Base-by-base conservation (phyloP, 2,888 invertebrate genomes). In the Apodemia zela region DNA sequence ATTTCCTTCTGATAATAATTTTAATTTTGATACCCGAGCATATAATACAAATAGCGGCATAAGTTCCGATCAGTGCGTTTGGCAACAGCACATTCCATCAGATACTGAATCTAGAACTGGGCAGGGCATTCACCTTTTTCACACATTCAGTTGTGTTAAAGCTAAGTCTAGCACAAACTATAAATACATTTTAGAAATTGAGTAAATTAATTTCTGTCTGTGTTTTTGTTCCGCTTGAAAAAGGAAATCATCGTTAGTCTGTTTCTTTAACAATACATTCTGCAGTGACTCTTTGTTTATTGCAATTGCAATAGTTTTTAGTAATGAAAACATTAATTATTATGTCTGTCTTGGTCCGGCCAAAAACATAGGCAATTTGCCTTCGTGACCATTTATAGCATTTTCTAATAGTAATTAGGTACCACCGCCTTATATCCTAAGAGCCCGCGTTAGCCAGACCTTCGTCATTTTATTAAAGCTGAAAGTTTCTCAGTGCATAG, bases 1-100 rank as follows among this genome's bases (percentile, higher is more conserved):
- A 38, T 10, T 38, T 38, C 35, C 10, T 8, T 38, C 10, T 38
- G 10, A 38, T 38, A 8, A 38, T 35, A 35, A 38, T 38, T 42
- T 42, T 42, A 42, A 11, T 38, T 42, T 59, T 62, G 21, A 58
- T 59, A 64, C 63, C 49, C 62, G 68, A 67, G 66, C 66, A 64
- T 66, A 62, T 68, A 66, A 66, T 64, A 68, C 66, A 63, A 64
- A 68, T 74, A 76, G 71, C 76, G 78, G 78, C 21, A 18, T 47
- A 33, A 45, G 85, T 86, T 87, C 84, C 85, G 82, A 86, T 87
- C 84, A 81, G 73, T 86, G 87, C 86, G 85, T 89, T 89, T 88
- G 85, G 87, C 85, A 87, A 87, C 66, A 51, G 38, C 75, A 84
- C 85, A 87, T 88, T 85, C 87, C 87, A 82, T 76, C 86, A 80